phyloP scores from a whole-genome alignment of 2,113 vertebrate genomes.

The Takifugu bimaculatus region DNA sequence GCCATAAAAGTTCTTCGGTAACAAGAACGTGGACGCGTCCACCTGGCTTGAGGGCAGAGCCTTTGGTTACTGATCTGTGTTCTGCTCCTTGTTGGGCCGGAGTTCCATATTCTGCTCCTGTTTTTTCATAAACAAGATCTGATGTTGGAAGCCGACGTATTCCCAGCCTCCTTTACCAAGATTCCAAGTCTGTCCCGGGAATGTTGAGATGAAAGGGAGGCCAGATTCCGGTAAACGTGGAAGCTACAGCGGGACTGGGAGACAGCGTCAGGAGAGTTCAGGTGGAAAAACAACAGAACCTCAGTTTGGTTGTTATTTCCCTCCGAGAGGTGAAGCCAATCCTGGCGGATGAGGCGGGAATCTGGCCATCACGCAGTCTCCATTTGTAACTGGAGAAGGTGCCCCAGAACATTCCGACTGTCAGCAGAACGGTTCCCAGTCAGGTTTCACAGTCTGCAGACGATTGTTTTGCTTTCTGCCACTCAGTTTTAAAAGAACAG shows the following conservation, averaged over 20 bases:
- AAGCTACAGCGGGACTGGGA: neutral
- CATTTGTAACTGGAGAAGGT: slow-evolving; percentile 38
- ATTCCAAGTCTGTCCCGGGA: slow-evolving; percentile 44
- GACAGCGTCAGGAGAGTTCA: neutral
- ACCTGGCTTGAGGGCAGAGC: slow-evolving; percentile 28
- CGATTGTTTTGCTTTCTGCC: slow-evolving; percentile 1
- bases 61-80: slow-evolving; percentile 25
- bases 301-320: too few species aligned
- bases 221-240: too few species aligned
- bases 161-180: slow-evolving; percentile 14
- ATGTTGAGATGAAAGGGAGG: neutral
- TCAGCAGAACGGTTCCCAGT: slow-evolving; percentile 13
- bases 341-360: slow-evolving; percentile 1
- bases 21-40: slow-evolving; percentile 19
- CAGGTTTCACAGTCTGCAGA: neutral
- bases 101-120: slow-evolving; percentile 49
- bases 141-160: slow-evolving; percentile 34
- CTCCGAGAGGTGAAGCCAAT: neutral
- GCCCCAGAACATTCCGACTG: slow-evolving; percentile 26
- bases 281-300: neutral
- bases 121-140: slow-evolving; percentile 59
- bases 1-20: neutral
- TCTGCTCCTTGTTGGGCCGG: slow-evolving; percentile 33
- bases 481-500: slow-evolving; percentile 6
- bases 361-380: slow-evolving; percentile 23